Conservation (phyloP, 2,888 invertebrate species). For the Drosophila melanocephala region DNA sequence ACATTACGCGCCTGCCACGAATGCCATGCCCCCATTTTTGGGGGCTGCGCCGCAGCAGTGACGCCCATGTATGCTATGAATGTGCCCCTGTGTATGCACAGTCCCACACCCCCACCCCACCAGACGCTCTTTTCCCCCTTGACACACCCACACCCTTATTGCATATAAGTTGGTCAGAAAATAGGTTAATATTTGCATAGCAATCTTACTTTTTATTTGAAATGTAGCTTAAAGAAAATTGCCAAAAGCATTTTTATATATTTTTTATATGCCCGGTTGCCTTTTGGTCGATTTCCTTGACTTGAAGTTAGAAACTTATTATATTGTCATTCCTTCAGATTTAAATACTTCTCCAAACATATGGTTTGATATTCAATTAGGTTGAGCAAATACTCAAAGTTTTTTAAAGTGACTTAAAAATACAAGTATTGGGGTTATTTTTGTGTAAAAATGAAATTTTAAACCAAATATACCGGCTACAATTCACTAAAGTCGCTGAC, state of each 20-base stretch:
- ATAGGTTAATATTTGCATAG: background rate
- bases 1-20: slow-evolving; percentile 27
- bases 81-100: slow-evolving; percentile 46
- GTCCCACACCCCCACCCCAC: slow-evolving; percentile 9
- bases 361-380: background rate
- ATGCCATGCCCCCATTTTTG: slow-evolving; percentile 14
- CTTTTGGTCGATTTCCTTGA: background rate
- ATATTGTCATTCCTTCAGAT: background rate
- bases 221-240: background rate
- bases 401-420: background rate
- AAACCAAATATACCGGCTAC: slow-evolving; percentile 13
- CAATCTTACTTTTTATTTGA: background rate
- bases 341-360: background rate
- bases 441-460: background rate
- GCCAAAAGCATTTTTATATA: background rate
- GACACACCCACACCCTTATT: slow-evolving; percentile 2
- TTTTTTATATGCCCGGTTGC: background rate
- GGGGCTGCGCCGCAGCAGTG: slow-evolving; percentile 29
- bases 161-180: background rate
- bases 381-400: background rate
- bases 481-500: slow-evolving; percentile 3
- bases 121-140: background rate
- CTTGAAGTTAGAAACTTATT: background rate
- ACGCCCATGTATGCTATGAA: slow-evolving; percentile 54
- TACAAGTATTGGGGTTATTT: background rate